phyloP scores from a whole-genome alignment of 2,888 invertebrate species.

The Spialia ferax region DNA sequence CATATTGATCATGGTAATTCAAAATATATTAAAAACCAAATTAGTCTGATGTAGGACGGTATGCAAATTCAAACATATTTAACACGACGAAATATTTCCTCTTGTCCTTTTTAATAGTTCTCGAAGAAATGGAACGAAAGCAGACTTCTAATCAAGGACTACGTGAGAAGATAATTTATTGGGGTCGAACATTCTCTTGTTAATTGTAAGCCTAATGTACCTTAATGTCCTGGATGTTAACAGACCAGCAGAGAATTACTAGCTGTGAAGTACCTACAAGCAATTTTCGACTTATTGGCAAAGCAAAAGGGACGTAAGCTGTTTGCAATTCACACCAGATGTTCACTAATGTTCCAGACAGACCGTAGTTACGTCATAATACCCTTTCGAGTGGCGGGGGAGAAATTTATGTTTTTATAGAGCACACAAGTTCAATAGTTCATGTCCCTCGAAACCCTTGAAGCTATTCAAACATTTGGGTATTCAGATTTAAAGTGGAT shows the following conservation, averaged over 20 bases:
- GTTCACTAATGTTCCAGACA: slow-evolving; percentile 34
- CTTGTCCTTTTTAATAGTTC: too few relatives aligned
- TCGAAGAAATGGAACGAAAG: neutral
- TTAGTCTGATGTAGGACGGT: too few relatives aligned
- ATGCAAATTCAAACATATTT: too few relatives aligned
- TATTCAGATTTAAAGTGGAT: slow-evolving; percentile 41
- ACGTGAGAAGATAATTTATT: slow-evolving; percentile 2
- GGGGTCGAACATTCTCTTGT: slow-evolving; percentile 11
- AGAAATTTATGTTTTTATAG: slow-evolving; percentile 49
- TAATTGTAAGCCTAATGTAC: slow-evolving; percentile 20
- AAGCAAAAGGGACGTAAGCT: neutral
- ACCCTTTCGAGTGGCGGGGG: slow-evolving; percentile 43
- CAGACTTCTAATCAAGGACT: slow-evolving; percentile 3
- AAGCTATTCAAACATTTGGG: slow-evolving; percentile 47
- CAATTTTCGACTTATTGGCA: slow-evolving; percentile 25
- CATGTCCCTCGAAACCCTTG: slow-evolving; percentile 52
- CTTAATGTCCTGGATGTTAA: slow-evolving; percentile 10
- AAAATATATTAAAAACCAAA: slow-evolving; percentile 1
- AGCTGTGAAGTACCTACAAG: slow-evolving; percentile 10
- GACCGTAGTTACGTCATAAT: slow-evolving; percentile 41
- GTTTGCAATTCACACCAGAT: slow-evolving; percentile 25
- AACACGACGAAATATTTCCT: too few relatives aligned
- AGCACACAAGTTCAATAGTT: slow-evolving; percentile 53
- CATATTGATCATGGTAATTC: slow-evolving; percentile 14
- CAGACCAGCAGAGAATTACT: slow-evolving; percentile 3